Conservation (phyloP, 2,888 invertebrate genomes). For the Halictus ligatus region DNA sequence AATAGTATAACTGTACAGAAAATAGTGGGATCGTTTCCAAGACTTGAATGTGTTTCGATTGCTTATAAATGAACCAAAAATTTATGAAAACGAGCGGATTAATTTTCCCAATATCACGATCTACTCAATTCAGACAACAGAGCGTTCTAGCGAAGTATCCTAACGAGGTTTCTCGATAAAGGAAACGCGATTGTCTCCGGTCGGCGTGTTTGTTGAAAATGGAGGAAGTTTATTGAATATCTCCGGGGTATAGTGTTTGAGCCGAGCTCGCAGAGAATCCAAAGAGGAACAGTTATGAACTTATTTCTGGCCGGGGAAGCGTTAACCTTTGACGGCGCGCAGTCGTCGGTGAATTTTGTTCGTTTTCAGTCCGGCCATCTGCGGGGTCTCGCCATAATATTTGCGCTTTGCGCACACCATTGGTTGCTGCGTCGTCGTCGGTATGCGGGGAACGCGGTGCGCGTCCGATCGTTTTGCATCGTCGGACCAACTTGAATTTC, state of each 20-base stretch:
- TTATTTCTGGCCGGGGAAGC: conserved; percentile 38
- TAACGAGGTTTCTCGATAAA: background rate
- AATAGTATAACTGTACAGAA: too few relatives aligned
- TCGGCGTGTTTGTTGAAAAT: background rate
- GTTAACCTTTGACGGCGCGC: conserved; percentile 45
- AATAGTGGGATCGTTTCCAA: too few relatives aligned
- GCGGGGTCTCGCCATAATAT: conserved; percentile 48
- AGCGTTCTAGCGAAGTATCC: too few relatives aligned
- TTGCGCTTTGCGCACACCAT: conserved; percentile 35
- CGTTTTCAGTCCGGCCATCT: conserved; percentile 47
- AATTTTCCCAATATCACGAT: too few relatives aligned
- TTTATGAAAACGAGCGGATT: too few relatives aligned
- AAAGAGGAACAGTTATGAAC: conserved; percentile 22
- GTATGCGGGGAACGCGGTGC: conserved; percentile 32
- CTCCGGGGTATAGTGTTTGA: background rate
- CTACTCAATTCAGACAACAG: too few relatives aligned
- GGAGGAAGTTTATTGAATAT: background rate
- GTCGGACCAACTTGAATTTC: background rate
- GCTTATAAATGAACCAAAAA: too few relatives aligned
- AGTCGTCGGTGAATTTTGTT: conserved; percentile 27
- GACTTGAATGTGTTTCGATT: too few relatives aligned
- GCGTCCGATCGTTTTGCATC: background rate
- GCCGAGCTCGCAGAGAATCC: background rate
- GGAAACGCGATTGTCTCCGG: background rate
- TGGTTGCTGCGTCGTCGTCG: conserved; percentile 10